Percentiles rank a stretch among this genome's conserved stretches.
Evolutionary conservation across 2,888 invertebrate species (phyloP).

Genomic region (Himalopsyche anomala): DNA sequence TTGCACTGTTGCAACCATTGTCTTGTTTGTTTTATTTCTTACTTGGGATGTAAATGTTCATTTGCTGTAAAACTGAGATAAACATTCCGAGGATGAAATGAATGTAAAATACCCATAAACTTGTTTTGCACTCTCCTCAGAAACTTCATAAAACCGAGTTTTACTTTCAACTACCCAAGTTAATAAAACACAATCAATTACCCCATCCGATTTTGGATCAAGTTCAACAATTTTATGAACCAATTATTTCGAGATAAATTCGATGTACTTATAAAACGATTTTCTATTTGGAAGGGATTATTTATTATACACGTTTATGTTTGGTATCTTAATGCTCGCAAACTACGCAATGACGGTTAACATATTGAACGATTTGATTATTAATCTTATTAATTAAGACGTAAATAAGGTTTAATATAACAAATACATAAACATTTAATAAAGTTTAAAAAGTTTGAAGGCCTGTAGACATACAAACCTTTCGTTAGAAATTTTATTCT

Average conservation of each 20-base stretch:
- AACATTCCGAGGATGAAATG: background rate
- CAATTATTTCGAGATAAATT: background rate
- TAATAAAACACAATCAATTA: constrained; percentile 22
- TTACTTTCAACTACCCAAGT: background rate
- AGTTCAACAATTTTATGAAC: background rate
- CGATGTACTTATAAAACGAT: too few species aligned
- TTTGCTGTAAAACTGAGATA: constrained; percentile 22
- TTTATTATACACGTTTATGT: too few species aligned
- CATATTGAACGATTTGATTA: too few species aligned
- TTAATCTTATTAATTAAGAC: too few species aligned
- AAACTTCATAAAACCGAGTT: background rate
- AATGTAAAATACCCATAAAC: background rate
- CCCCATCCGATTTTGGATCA: background rate
- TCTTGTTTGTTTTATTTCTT: background rate
- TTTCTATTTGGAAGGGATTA: too few species aligned
- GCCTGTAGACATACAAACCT: too few species aligned
- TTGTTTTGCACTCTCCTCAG: constrained; percentile 8
- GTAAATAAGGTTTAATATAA: too few species aligned
- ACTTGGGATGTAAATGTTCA: background rate
- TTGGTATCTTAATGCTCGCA: too few species aligned
- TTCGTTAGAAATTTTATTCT: too few species aligned
- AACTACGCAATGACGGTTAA: too few species aligned
- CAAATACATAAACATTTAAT: too few species aligned
- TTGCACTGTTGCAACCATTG: constrained; percentile 12
- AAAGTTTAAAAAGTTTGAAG: too few species aligned